Base-by-base conservation (phyloP, 2,888 invertebrate species). In the Balanococcus diminutus region DNA sequence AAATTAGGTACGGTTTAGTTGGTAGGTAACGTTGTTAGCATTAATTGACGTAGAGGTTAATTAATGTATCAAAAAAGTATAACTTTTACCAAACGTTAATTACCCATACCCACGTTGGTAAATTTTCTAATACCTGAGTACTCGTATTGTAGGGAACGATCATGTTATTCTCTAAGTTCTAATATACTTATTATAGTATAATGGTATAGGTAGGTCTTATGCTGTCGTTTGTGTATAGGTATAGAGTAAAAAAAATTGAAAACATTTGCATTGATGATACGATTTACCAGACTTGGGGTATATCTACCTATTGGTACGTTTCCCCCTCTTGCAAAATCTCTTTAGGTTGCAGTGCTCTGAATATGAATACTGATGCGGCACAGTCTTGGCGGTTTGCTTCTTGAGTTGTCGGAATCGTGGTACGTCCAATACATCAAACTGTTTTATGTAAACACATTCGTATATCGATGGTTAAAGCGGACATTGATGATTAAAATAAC, bases 401-500 rank as follows among this genome's bases (percentile, higher is more conserved):
- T 19, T 28, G 36, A 14, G 19, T 36, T 32, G 75, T 79, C 75
- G 75, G 32, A 36, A 79, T 79, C 75, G n/a, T 79, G 36, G 75
- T 79, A 36, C 19, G 36, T 79, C 75, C 36, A 79, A 79, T 79
- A 79, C 75, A 79, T 79, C 75, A 79, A 79, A 79, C 75, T 79
- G 75, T 79, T 79, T 79, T 79, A 79, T 79, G 75, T 79, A 79
- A 79, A 79, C 75, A 36, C 36, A 79, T 79, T 79, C 56, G 19
- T 19, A 56, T 9, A 79, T 36, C 75, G 75, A 36, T 79, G 28
- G 81, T 46, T 28, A 14, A 32, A 28, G n/a, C 22, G 72, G 75
- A 84, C 84, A 16, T 84, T 75, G 84, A 84, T 84, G 84, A 84
- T 79, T 84, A 84, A 75, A 84, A 84, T 84, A 84, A 84, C 75